These are phyloP conservation scores for Harmothoe impar DNA, from an alignment of 2,888 invertebrate genomes.

Conservation along the genomic window DNA sequence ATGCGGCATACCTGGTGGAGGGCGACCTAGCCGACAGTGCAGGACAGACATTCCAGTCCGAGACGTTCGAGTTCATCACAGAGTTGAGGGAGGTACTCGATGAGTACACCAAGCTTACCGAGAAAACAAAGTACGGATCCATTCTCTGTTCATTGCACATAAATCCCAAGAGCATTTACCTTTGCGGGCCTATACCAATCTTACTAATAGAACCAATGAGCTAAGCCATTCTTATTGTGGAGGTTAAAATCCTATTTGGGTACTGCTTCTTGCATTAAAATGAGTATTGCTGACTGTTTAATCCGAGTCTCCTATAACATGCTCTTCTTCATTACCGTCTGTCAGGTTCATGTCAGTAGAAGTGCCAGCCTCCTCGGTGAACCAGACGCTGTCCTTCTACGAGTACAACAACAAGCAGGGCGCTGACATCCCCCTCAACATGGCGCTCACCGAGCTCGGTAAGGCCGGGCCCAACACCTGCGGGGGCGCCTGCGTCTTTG, in stretches of 20 bases:
- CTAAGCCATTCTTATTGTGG: no score
- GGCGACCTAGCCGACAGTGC: slow-evolving; percentile 44
- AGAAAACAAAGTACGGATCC: slow-evolving; percentile 22
- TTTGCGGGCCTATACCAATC: no score
- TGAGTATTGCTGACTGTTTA: no score
- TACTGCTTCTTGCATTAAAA: no score
- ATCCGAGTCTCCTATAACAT: no score
- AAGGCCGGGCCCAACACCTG: slow-evolving; percentile 67
- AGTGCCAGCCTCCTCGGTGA: slow-evolving; percentile 69
- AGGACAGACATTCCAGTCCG: slow-evolving; percentile 77
- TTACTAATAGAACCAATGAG: no score
- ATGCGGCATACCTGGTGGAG: slow-evolving; percentile 87
- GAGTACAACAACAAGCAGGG: slow-evolving; percentile 72
- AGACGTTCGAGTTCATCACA: slow-evolving; percentile 86
- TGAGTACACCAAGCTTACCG: slow-evolving; percentile 78
- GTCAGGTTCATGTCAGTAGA: slow-evolving; percentile 74
- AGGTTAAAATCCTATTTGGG: no score
- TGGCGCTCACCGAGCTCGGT: slow-evolving; percentile 70
- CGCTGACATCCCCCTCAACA: slow-evolving; percentile 77
- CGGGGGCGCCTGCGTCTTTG: slow-evolving; percentile 74
- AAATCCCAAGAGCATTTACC: no score
- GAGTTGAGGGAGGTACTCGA: slow-evolving; percentile 87
- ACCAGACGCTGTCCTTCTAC: slow-evolving; percentile 72
- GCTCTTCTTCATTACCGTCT: no score
- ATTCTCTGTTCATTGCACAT: no score